phyloP scores from a whole-genome alignment of 1,140 invertebrate genomes.

The Dolichoris vasculosae region DNA sequence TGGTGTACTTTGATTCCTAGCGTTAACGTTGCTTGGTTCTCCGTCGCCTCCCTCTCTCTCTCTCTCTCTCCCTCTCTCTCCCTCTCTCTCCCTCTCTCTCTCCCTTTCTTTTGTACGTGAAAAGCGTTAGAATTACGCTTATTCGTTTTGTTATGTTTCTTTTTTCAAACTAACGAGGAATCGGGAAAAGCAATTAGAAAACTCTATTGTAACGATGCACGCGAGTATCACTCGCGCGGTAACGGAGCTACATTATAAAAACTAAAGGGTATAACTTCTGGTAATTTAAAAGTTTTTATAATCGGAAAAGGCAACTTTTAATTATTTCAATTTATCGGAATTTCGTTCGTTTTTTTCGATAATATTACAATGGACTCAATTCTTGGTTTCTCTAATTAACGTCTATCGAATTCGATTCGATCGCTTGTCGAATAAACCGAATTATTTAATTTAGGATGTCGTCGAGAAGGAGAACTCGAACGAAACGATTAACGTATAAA shows the following conservation, averaged over 20 bases:
- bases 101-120: not conserved
- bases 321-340: too few species aligned
- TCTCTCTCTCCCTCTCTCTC: not conserved
- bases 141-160: not conserved
- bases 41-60: not conserved
- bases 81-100: not conserved
- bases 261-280: too few species aligned
- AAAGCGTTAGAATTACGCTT: conserved; percentile 15
- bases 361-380: too few species aligned
- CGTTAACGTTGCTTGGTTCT: not conserved
- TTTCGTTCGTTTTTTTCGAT: too few species aligned
- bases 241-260: not conserved
- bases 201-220: not conserved
- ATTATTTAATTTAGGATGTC: too few species aligned
- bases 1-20: not conserved
- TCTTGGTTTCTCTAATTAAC: too few species aligned
- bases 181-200: not conserved
- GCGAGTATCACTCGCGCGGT: not conserved
- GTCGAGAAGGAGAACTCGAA: too few species aligned
- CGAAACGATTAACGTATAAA: too few species aligned
- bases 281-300: too few species aligned
- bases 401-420: too few species aligned
- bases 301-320: too few species aligned
- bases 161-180: not conserved
- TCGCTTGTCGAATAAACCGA: too few species aligned